phyloP scores from a whole-genome alignment of 2,113 vertebrate species.

The Hypocryptadius cinnamomeus region DNA sequence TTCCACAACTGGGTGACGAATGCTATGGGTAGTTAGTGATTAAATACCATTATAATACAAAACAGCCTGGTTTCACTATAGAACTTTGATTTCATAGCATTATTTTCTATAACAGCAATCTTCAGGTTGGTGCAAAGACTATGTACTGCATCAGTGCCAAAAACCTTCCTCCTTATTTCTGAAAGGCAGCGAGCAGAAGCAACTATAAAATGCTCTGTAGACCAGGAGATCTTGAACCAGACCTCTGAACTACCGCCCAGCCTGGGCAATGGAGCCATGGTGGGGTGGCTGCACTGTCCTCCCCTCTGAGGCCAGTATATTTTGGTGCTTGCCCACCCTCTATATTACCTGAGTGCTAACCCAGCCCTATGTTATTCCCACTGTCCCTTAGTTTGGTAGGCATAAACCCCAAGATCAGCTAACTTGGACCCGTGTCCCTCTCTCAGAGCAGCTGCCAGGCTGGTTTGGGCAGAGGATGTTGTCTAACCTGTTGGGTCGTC shows the following conservation, averaged over 20 bases:
- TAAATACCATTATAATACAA: conserved; percentile 13
- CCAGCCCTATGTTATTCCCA: neutral
- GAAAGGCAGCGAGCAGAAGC: neutral
- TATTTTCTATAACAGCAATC: neutral
- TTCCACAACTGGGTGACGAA: conserved; percentile 14
- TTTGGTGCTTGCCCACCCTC: neutral
- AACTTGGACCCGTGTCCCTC: neutral
- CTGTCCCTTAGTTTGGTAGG: neutral
- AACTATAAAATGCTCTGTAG: neutral
- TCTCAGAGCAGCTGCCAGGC: neutral
- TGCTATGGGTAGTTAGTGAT: conserved; percentile 10
- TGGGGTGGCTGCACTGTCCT: neutral
- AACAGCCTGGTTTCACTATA: neutral
- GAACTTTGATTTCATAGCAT: neutral
- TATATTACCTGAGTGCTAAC: neutral
- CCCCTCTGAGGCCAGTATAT: too few species aligned
- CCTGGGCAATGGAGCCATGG: rapidly evolving
- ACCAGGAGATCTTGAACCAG: neutral
- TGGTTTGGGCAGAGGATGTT: neutral
- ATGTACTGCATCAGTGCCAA: neutral
- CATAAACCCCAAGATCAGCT: neutral
- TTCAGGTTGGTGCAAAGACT: neutral
- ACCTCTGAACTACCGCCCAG: neutral
- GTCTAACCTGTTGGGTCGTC: neutral
- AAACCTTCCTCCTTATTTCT: neutral